These are phyloP conservation scores for Calliphora vomitoria DNA, from an alignment of 2,888 invertebrate genomes.

Conservation along the genomic window DNA sequence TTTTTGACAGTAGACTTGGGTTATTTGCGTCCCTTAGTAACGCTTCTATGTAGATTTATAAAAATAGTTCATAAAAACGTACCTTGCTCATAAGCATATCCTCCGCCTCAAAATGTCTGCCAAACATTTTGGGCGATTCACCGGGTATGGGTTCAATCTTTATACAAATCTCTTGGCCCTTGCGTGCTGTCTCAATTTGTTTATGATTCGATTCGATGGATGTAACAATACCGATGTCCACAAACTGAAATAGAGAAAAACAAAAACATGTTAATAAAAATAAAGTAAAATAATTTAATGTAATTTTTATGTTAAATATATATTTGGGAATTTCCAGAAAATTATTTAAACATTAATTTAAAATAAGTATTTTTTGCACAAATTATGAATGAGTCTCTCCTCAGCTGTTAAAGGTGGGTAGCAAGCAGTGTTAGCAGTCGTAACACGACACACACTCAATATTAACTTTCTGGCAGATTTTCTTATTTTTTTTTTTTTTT, in stretches of 20 bases:
- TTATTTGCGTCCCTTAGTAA: too few species aligned
- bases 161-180: slow-evolving; percentile 97
- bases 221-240: slow-evolving; percentile 96
- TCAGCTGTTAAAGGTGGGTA: slow-evolving; percentile 14
- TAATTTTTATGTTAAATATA: background rate
- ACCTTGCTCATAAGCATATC: slow-evolving; percentile 98
- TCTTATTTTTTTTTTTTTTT: background rate
- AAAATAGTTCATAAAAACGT: slow-evolving; percentile 83
- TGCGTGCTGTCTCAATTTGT: slow-evolving; percentile 95
- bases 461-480: slow-evolving; percentile 4
- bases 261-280: slow-evolving; percentile 4
- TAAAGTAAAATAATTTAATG: background rate
- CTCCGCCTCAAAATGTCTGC: slow-evolving; percentile 98
- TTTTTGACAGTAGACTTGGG: too few species aligned
- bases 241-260: slow-evolving; percentile 88
- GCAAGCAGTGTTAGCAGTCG: background rate
- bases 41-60: too few species aligned
- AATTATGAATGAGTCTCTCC: background rate
- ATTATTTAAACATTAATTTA: background rate
- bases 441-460: background rate
- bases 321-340: slow-evolving; percentile 7
- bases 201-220: slow-evolving; percentile 99
- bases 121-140: slow-evolving; percentile 99
- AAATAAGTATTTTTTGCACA: slow-evolving; percentile 7
- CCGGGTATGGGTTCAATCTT: slow-evolving; percentile 99